Conservation (phyloP, 2,797 vertebrate species). For the Gymnocypris eckloni region DNA sequence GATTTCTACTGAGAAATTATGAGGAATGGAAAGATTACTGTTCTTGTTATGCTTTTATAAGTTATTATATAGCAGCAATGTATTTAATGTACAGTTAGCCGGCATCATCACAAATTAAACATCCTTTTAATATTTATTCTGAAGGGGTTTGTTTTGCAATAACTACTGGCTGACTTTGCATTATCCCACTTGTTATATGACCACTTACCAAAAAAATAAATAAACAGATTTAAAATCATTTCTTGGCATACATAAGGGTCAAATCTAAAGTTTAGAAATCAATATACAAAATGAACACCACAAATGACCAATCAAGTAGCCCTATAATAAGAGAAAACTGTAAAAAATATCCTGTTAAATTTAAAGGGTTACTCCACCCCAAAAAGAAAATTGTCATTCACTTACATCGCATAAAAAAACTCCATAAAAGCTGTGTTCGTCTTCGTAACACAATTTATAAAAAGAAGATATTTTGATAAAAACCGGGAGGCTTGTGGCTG, state of each 20-base stretch:
- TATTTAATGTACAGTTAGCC: neutral
- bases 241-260: neutral
- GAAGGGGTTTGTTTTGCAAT: neutral
- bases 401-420: too few relatives aligned
- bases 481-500: too few relatives aligned
- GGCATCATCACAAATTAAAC: neutral
- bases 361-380: neutral
- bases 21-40: neutral
- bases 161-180: neutral
- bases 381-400: too few relatives aligned
- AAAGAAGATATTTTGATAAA: too few relatives aligned
- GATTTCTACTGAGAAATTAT: neutral
- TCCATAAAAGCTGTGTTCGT: too few relatives aligned
- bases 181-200: neutral
- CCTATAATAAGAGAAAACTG: neutral
- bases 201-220: neutral
- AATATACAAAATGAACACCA: neutral
- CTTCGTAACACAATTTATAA: too few relatives aligned
- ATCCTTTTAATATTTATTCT: conserved; percentile 4
- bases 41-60: neutral
- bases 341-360: neutral
- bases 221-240: neutral
- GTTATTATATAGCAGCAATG: neutral
- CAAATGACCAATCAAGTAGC: neutral
- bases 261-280: neutral